These are phyloP conservation scores for Chaetophractus vellerosus DNA, from an alignment of 2,797 vertebrate species.

Conservation along the genomic window DNA sequence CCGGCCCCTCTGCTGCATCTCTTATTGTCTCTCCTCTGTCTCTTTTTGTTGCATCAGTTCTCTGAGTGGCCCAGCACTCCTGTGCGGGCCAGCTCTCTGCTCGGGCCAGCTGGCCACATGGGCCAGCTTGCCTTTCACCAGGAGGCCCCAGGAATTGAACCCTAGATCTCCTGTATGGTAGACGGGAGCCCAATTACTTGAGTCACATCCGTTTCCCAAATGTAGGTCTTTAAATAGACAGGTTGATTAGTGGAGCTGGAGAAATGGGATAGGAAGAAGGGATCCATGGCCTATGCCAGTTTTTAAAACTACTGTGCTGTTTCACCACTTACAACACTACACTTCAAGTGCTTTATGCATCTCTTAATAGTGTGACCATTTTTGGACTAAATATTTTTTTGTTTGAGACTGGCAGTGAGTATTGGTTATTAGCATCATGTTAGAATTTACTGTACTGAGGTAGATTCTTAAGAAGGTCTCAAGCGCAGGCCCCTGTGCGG, in stretches of 20 bases:
- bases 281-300: neutral
- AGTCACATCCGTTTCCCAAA: no score
- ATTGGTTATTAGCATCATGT: constrained; percentile 2
- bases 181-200: no score
- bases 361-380: neutral
- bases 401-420: neutral
- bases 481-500: no score
- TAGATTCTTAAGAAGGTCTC: constrained; percentile 45
- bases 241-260: neutral
- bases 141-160: no score
- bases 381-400: neutral
- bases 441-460: constrained; percentile 49
- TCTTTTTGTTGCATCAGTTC: no score
- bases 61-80: no score
- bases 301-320: neutral
- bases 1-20: no score
- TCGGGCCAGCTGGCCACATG: no score
- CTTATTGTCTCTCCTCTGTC: no score
- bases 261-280: neutral
- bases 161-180: no score
- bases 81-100: no score
- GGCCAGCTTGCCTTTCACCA: no score
- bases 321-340: neutral
- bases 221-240: neutral
- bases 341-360: neutral